These are phyloP conservation scores for Masticophis lateralis DNA, from an alignment of 2,797 vertebrate species.

Conservation along the genomic window DNA sequence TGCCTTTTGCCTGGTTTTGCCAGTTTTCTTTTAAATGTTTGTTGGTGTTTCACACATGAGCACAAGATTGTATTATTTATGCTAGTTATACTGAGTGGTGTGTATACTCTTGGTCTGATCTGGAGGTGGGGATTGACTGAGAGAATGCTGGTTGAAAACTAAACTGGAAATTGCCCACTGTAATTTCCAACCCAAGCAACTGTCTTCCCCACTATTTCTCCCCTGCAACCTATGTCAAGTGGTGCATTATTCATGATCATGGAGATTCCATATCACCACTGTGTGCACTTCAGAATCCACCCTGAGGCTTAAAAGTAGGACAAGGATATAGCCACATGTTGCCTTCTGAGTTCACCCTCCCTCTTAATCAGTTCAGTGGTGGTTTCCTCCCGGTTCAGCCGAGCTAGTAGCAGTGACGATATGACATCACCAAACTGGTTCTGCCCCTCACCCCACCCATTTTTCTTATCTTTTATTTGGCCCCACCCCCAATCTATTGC, in stretches of 20 bases:
- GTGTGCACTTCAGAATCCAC: neutral
- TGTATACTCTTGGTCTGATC: neutral
- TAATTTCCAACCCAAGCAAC: neutral
- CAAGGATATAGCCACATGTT: neutral
- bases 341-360: neutral
- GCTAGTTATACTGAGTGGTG: neutral
- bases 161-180: neutral
- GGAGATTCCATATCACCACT: neutral
- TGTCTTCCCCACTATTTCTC: neutral
- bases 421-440: too few species aligned
- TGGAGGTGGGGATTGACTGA: neutral
- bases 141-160: neutral
- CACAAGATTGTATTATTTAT: neutral
- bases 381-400: too few species aligned
- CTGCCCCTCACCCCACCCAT: too few species aligned
- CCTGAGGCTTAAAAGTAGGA: neutral
- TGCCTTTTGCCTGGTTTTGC: neutral
- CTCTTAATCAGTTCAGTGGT: neutral
- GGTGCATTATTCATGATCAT: neutral
- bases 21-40: neutral
- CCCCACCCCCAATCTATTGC: too few species aligned
- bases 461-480: too few species aligned
- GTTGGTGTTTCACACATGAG: neutral
- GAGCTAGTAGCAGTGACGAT: too few species aligned
- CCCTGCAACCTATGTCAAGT: neutral